Evolutionary conservation across 1,140 invertebrate species (phyloP), one percentile per base, ranked within the genome.

Genomic region (Heliconius himera): DNA sequence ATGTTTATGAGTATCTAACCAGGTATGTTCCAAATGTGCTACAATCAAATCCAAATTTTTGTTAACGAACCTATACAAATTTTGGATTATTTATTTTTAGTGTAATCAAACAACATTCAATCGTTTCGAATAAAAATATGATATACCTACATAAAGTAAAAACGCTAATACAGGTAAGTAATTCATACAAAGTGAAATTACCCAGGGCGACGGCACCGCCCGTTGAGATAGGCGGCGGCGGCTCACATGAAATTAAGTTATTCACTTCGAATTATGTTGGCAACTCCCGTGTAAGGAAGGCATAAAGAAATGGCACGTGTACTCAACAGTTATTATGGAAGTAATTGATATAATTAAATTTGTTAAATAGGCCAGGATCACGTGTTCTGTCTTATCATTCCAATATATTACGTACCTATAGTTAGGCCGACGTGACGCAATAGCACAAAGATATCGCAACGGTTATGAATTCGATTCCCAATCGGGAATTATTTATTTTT

Each of bases 91-190:
- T 66, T 76, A 38, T 76, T 76, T 66, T 76, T 16, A 41, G 29
- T 4, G 0, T 51, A 66, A 76, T 76, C 38, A 76, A 22, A 41
- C 38, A 29, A 29, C 54, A 74, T 76, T 76, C 70, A 72, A 38
- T 38, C 29, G 33, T 72, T 60, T 26, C 60, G 11, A 29, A 66
- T 66, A 29, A 66, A 66, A 38, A 66, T 41, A 54, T 66, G n/a
- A 76, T 9, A 51, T 46, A 46, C 9, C 13, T 11, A 46, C 13
- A 46, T 18, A 51, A 20, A 51, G 18, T 20, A 13, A n/a, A 38
- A 74, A 56, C 33, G 51, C 51, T n/a, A 56, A 74, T 56, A 74
- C 74, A 76, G 74, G 60, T 79, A 74, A 74, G 60, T 79, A 74
- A 74, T 46, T 60, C 76, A 60, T 70, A 73, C 70, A 5, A 29